Evolutionary conservation across 2,797 vertebrate genomes (phyloP).

Genomic region (Neostethus bicornis): DNA sequence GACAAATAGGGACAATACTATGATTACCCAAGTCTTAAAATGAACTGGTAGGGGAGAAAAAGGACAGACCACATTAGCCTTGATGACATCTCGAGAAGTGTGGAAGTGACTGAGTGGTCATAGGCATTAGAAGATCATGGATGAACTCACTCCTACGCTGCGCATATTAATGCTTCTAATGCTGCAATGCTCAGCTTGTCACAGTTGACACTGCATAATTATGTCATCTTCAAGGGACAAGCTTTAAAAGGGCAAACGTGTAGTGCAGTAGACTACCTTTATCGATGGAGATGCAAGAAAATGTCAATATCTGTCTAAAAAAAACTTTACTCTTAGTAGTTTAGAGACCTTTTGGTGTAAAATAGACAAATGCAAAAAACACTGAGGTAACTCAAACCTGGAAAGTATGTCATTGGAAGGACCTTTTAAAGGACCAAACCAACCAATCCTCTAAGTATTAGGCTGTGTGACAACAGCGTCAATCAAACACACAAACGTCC

Average conservation of each 20-base stretch:
- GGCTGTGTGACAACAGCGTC: conserved; percentile 60
- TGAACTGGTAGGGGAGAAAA: conserved; percentile 21
- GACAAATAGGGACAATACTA: conserved; percentile 49
- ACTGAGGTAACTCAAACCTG: conserved; percentile 15
- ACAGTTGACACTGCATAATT: conserved; percentile 73
- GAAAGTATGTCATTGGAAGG: conserved; percentile 6
- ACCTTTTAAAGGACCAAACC: conserved; percentile 46
- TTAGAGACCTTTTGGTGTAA: conserved; percentile 16
- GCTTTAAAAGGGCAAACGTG: conserved; percentile 60
- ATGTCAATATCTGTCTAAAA: conserved; percentile 38
- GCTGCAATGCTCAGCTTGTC: conserved; percentile 64
- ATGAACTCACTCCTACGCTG: conserved; percentile 54
- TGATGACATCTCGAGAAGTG: conserved; percentile 56
- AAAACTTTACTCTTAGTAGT: conserved; percentile 43
- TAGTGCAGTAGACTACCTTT: conserved; percentile 10
- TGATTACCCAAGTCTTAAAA: conserved; percentile 45
- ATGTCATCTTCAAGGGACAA: conserved; percentile 63
- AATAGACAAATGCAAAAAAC: conserved; percentile 25
- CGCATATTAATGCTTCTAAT: conserved; percentile 73
- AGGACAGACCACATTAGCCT: conserved; percentile 41
- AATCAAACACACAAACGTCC: conserved; percentile 60
- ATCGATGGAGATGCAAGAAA: conserved; percentile 35
- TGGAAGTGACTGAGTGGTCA: conserved; percentile 44
- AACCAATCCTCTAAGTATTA: conserved; percentile 62
- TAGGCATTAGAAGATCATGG: conserved; percentile 60